These are phyloP conservation scores for Neomonachus schauinslandi DNA, from an alignment of 2,113 vertebrate genomes.

Conservation along the genomic window DNA sequence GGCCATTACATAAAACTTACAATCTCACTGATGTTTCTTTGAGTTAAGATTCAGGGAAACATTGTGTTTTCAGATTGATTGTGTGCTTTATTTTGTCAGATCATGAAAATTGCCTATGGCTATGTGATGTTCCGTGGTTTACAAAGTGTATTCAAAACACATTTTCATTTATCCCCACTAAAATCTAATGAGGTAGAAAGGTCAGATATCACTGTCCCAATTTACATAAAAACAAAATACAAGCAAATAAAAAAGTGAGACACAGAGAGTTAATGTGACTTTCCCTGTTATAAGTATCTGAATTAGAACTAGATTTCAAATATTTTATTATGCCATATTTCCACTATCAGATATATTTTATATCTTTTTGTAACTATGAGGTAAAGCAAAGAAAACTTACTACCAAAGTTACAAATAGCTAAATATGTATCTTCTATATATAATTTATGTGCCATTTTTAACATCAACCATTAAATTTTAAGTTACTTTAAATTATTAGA, in stretches of 20 bases:
- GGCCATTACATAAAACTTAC: not conserved
- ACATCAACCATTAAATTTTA: not conserved
- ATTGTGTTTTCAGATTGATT: not conserved
- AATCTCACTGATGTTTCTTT: conserved; percentile 17
- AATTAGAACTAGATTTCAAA: not conserved
- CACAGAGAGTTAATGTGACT: not conserved
- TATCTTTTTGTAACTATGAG: not conserved
- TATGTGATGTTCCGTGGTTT: not conserved
- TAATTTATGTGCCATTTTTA: not conserved
- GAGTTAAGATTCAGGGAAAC: not conserved
- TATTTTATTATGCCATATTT: not conserved
- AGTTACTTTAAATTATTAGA: not conserved
- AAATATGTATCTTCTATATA: not conserved
- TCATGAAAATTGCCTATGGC: not conserved
- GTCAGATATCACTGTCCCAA: not conserved
- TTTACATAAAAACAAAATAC: not conserved
- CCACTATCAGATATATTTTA: not conserved
- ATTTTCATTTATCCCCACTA: not conserved
- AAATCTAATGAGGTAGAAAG: not conserved
- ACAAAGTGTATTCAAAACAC: not conserved
- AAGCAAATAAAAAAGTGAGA: not conserved
- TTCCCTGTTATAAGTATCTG: not conserved
- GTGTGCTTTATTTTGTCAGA: conserved; percentile 4
- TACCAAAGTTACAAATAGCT: not conserved
- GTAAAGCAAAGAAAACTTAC: not conserved